Evolutionary conservation across 2,888 invertebrate species (phyloP), one percentile per base, ranked within the genome.

Genomic region (Pandemis cinnamomeana): DNA sequence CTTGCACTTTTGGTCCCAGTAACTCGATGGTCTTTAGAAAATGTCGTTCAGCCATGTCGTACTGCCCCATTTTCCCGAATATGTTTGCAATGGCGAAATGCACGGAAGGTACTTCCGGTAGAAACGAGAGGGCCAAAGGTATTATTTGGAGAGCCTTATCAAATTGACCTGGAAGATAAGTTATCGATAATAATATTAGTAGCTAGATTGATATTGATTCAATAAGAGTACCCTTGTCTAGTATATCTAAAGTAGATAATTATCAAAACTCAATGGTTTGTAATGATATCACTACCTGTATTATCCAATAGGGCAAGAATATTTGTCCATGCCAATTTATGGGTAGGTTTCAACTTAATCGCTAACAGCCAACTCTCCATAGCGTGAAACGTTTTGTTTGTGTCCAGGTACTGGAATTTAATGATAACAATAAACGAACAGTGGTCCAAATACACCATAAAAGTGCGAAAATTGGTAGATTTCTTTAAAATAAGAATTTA

Each of bases 261-360:
- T n/a, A 51, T 51, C 51, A 51, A n/a, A 51, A 51, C n/a, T n/a
- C 5, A 51, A n/a, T 6, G 51, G 4, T 20, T 55, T 20, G 15
- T 55, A 20, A 8, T n/a, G 20, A n/a, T 58, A 27, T 71, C 61
- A 77, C 76, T 81, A 92, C 96, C 96, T 77, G 96, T 95, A 79
- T 97, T 97, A 86, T 98, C 98, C 74, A 98, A 90, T 81, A 99
- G 95, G 7, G 99, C 97, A 68, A 99, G 94, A 84, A 98, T 95
- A 86, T 99, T 99, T 63, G 97, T 97, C 99, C 99, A 99, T 0
- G 99, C 98, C 78, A 97, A 96, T 7, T 95, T 95, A 87, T 99
- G 98, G 0, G 95, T 95, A 0, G 97, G 96, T 84, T 97, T 97
- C 72, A 97, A 94, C 71, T 94, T 88, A 0, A 98, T 97, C 0